phyloP scores from a whole-genome alignment of 2,113 vertebrate species.

The Zapornia atra region DNA sequence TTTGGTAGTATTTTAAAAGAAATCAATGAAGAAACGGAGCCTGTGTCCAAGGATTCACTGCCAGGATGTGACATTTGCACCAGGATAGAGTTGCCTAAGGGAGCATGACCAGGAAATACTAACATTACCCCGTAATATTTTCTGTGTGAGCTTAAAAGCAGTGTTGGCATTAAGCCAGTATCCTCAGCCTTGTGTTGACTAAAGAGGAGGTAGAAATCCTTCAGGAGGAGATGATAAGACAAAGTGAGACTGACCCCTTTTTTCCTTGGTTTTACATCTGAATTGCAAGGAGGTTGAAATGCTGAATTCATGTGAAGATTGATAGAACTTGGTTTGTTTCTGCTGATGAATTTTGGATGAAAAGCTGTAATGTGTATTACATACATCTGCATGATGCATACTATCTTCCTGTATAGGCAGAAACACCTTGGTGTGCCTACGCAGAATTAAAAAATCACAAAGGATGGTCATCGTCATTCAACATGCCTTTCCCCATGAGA shows the following conservation, averaged over 20 bases:
- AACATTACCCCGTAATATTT: constrained; percentile 44
- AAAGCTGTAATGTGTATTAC: background rate
- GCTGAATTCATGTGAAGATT: background rate
- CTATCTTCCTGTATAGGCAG: background rate
- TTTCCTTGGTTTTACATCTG: background rate
- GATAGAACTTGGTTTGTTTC: background rate
- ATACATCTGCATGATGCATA: background rate
- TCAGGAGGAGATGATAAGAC: background rate
- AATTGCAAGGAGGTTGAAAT: background rate
- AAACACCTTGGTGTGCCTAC: background rate
- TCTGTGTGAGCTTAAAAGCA: constrained; percentile 47
- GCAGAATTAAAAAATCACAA: background rate
- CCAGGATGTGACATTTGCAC: constrained; percentile 35
- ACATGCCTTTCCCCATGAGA: background rate
- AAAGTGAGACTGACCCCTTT: background rate
- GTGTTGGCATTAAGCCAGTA: background rate
- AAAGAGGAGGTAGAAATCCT: background rate
- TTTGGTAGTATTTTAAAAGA: constrained; percentile 27
- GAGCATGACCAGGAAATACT: constrained; percentile 44
- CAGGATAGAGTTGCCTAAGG: background rate
- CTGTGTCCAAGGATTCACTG: background rate
- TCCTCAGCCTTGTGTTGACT: background rate
- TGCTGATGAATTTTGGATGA: background rate
- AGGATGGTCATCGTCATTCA: background rate
- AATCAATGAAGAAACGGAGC: background rate